A percentile compares a stretch with the other conserved stretches of the same genome.
phyloP scores from a whole-genome alignment of 2,113 vertebrate genomes.

The Forbesichthys papilliferus region DNA sequence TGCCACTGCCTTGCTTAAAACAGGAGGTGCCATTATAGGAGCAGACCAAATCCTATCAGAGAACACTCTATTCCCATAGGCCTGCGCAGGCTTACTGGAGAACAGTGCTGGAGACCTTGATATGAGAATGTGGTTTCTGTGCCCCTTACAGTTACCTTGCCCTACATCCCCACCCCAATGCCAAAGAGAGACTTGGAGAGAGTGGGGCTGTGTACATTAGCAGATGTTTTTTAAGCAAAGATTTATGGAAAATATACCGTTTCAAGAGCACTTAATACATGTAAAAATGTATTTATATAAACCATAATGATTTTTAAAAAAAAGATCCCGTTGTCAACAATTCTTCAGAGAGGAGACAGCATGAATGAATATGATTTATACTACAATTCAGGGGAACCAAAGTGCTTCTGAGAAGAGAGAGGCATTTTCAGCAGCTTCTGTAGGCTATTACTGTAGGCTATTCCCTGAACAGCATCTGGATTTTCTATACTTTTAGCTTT shows the following conservation, averaged over 20 bases:
- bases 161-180: slow-evolving; percentile 62
- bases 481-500: not conserved
- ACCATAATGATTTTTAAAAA: slow-evolving; percentile 45
- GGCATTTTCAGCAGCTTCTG: not conserved
- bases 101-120: slow-evolving; percentile 48
- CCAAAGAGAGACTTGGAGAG: slow-evolving; percentile 63
- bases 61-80: slow-evolving; percentile 53
- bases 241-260: slow-evolving; percentile 54
- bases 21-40: slow-evolving; percentile 61
- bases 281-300: slow-evolving; percentile 45
- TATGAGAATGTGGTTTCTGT: slow-evolving; percentile 77
- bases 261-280: slow-evolving; percentile 51
- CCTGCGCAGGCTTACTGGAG: slow-evolving; percentile 54
- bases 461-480: not conserved
- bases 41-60: slow-evolving; percentile 62
- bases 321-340: not conserved
- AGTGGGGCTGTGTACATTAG: slow-evolving; percentile 60
- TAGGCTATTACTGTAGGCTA: slow-evolving; percentile 11
- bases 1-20: slow-evolving; percentile 41
- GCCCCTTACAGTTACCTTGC: slow-evolving; percentile 28
- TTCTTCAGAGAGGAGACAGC: slow-evolving; percentile 13
- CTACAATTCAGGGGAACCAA: slow-evolving; percentile 12
- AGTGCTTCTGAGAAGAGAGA: slow-evolving; percentile 4
- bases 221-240: slow-evolving; percentile 34
- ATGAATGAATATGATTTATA: slow-evolving; percentile 48